phyloP scores from a whole-genome alignment of 2,113 vertebrate genomes.

The Urocitellus parryii region DNA sequence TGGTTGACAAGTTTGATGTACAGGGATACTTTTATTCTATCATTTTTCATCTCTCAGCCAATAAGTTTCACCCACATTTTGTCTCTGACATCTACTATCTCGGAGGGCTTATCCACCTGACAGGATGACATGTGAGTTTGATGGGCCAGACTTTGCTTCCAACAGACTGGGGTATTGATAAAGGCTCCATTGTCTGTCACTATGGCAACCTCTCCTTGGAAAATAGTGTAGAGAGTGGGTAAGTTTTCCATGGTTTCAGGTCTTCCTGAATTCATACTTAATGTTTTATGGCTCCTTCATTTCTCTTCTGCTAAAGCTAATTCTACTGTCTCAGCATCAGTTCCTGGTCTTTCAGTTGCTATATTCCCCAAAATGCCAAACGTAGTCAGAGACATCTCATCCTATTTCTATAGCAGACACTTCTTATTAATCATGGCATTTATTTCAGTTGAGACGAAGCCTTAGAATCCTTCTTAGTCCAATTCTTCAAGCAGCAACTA shows the following conservation, averaged over 20 bases:
- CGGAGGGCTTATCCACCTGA: constrained; percentile 92
- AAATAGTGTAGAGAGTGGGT: constrained; percentile 92
- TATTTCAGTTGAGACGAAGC: constrained; percentile 10
- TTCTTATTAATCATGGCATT: background rate
- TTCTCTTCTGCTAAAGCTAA: constrained; percentile 64
- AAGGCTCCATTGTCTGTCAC: constrained; percentile 97
- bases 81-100: constrained; percentile 96
- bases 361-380: no score
- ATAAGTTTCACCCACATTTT: constrained; percentile 99
- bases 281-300: constrained; percentile 75
- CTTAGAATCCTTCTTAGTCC: background rate
- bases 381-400: background rate
- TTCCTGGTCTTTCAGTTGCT: no score
- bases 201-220: constrained; percentile 90
- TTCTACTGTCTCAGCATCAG: background rate
- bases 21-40: constrained; percentile 97
- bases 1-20: constrained; percentile 99
- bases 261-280: constrained; percentile 75
- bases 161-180: constrained; percentile 96
- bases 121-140: constrained; percentile 96
- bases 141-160: constrained; percentile 97
- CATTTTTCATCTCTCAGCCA: constrained; percentile 94
- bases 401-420: background rate
- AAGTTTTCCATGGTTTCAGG: constrained; percentile 90
- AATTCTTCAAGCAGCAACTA: background rate